These are phyloP conservation scores for Phyto melanocephala DNA, from an alignment of 2,888 invertebrate species.

Conservation along the genomic window DNA sequence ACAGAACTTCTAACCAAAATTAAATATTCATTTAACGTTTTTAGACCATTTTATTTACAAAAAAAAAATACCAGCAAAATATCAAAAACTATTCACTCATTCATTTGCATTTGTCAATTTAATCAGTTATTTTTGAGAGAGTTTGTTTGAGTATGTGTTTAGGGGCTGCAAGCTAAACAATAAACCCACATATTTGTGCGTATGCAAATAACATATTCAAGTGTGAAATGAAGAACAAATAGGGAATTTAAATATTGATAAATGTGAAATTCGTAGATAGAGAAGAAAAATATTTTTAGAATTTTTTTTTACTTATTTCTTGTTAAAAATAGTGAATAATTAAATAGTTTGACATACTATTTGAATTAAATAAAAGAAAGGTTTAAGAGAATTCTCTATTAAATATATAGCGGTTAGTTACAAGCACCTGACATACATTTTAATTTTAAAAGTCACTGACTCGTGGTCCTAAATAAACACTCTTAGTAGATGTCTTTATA, in stretches of 20 bases:
- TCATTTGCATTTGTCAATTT: slow-evolving; percentile 36
- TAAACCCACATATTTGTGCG: neutral
- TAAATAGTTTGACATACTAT: neutral
- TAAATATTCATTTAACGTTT: slow-evolving; percentile 32
- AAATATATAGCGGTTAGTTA: no score
- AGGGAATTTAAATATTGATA: neutral
- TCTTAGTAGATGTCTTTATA: no score
- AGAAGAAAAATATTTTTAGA: neutral
- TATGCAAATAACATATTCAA: neutral
- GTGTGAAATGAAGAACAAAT: neutral
- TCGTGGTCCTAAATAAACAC: no score
- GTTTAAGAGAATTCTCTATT: no score
- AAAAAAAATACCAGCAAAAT: neutral
- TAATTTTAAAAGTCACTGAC: no score
- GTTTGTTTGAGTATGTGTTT: neutral
- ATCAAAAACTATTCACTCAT: slow-evolving; percentile 22
- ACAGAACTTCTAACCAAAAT: neutral
- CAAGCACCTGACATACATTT: no score
- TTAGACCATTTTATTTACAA: neutral
- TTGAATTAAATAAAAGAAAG: neutral
- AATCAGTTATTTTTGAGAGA: neutral
- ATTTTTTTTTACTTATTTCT: neutral
- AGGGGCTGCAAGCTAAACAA: neutral
- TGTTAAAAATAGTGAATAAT: neutral
- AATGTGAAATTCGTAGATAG: neutral